Evolutionary conservation across 2,113 vertebrate genomes (phyloP).

Genomic region (Nycticebus coucang): DNA sequence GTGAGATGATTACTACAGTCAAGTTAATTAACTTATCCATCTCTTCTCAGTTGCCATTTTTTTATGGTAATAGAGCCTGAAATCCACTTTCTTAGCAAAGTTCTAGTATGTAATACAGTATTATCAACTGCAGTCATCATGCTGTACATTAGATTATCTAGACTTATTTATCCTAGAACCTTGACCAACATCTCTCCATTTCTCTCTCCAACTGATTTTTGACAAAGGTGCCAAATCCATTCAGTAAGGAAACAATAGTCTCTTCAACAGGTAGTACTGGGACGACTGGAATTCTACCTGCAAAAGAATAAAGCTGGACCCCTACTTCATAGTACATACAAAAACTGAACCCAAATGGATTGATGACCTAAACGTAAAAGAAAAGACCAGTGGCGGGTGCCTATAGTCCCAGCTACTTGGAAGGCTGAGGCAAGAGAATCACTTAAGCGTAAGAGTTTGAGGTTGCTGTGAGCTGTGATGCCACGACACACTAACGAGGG

Average conservation of each 20-base stretch:
- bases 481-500: no score
- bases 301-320: not conserved
- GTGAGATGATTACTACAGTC: not conserved
- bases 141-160: not conserved
- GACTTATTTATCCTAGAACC: not conserved
- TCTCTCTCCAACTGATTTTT: not conserved
- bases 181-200: not conserved
- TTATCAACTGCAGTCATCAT: not conserved
- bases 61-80: not conserved
- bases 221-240: not conserved
- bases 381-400: not conserved
- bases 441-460: no score
- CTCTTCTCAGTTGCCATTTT: not conserved
- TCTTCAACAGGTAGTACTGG: not conserved
- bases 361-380: not conserved
- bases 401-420: no score
- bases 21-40: not conserved
- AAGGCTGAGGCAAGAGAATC: no score
- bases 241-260: not conserved
- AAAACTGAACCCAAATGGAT: constrained; percentile 26
- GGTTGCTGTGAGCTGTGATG: no score
- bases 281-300: not conserved
- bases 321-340: not conserved
- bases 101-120: not conserved
- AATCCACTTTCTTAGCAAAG: not conserved